Percentiles rank a stretch among this genome's conserved stretches.
Conservation (phyloP, 2,888 invertebrate species). For the Neria commutata region DNA sequence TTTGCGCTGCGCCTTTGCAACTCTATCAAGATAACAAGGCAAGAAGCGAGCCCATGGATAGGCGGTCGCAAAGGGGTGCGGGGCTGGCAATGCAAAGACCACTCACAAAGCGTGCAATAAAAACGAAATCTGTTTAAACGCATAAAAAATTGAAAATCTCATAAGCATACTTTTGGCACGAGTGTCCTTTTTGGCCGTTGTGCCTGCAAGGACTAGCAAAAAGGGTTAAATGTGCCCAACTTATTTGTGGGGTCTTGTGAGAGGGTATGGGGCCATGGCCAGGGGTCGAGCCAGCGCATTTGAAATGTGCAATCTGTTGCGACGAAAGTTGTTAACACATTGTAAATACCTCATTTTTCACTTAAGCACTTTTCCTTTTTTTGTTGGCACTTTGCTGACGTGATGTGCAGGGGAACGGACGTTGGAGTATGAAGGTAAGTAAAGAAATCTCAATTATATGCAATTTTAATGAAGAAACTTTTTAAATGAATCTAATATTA, state of each 20-base stretch:
- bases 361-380: conserved; percentile 36
- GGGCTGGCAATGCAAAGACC: neutral
- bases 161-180: conserved; percentile 54
- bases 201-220: too few relatives aligned
- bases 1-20: conserved; percentile 35
- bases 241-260: conserved; percentile 2
- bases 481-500: too few relatives aligned
- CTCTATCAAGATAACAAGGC: neutral
- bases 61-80: neutral
- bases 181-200: conserved; percentile 20
- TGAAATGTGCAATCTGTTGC: conserved; percentile 34
- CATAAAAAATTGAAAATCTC: conserved; percentile 56
- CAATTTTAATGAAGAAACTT: too few relatives aligned
- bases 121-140: conserved; percentile 53
- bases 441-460: too few relatives aligned
- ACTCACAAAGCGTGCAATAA: conserved; percentile 46
- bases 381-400: too few relatives aligned
- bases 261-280: conserved; percentile 6
- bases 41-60: neutral
- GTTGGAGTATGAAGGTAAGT: too few relatives aligned
- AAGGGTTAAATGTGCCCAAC: conserved; percentile 7
- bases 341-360: conserved; percentile 58
- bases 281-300: conserved; percentile 28
- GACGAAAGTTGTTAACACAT: conserved; percentile 54
- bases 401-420: too few relatives aligned